Conservation (phyloP, 2,888 invertebrate species). For the Epistrophella euchroma region DNA sequence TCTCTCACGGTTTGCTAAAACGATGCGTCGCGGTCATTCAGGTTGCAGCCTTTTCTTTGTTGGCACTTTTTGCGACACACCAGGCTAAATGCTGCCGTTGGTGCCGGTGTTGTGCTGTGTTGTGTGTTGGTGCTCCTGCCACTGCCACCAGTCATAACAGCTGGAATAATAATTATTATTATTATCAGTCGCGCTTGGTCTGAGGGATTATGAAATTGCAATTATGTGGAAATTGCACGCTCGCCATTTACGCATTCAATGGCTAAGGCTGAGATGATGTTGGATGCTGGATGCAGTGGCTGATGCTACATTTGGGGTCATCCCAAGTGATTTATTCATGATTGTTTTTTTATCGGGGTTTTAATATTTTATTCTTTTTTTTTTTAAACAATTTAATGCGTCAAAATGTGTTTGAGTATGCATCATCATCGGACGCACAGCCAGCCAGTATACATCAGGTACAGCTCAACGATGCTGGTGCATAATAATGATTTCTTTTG, state of each 20-base stretch:
- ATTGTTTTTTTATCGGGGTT: conserved; percentile 50
- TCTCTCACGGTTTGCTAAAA: conserved; percentile 71
- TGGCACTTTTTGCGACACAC: conserved; percentile 55
- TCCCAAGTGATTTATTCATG: conserved; percentile 69
- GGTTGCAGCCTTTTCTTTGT: conserved; percentile 50
- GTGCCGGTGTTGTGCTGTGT: conserved; percentile 9
- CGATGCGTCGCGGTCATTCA: conserved; percentile 58
- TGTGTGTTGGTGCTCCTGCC: conserved; percentile 23
- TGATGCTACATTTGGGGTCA: conserved; percentile 67
- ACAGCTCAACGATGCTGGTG: neutral
- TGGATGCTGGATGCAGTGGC: conserved; percentile 28
- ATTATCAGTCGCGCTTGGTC: conserved; percentile 56
- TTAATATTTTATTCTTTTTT: neutral
- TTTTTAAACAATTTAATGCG: conserved; percentile 69
- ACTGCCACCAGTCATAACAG: conserved; percentile 65
- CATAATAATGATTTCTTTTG: conserved; percentile 67
- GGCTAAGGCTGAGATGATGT: neutral
- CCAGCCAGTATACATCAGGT: too few relatives aligned
- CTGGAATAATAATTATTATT: conserved; percentile 75
- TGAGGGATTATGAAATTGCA: conserved; percentile 72
- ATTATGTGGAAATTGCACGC: conserved; percentile 73
- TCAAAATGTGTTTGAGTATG: conserved; percentile 80
- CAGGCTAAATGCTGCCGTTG: conserved; percentile 23
- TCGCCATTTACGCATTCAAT: conserved; percentile 69
- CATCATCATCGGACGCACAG: conserved; percentile 72